Evolutionary conservation across 2,797 vertebrate species (phyloP), one percentile per base, ranked within the genome.

Genomic region (Peromyscus aztecus): DNA sequence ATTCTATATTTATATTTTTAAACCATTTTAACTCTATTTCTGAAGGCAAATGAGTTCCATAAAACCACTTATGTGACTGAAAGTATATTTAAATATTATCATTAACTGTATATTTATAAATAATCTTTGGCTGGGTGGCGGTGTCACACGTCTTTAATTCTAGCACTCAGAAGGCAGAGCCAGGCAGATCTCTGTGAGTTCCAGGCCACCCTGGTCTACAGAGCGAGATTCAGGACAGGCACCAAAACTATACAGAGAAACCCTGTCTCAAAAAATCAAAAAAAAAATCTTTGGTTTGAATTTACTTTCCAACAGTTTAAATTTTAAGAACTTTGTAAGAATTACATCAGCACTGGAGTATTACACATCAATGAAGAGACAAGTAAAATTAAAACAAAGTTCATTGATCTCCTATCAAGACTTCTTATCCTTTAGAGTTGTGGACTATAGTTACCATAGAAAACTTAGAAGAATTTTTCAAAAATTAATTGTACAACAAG

Each of bases 311-410:
- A 46, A 80, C 93, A 71, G 27, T 57, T 93, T 94, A 86, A 4
- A 73, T 89, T 69, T 94, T 78, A 89, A 77, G 80, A 92, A 86
- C 43, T 94, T 67, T 85, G 16, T 92, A 82, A 96, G 13, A 90
- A 90, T 96, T 76, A 43, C 67, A 14, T 92, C 85, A 90, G 63
- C 4, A 91, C 14, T 43, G 16, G 78, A 52, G 17, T 91, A 12
- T 82, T 91, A 90, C 13, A 27, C 21, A 19, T 91, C 69, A 37
- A 81, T 88, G n/a, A 76, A 43, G 24, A 92, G 76, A 12, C 23
- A 91, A 91, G 17, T 85, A 80, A 75, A 89, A 67, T 75, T 91
- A 89, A 88, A 94, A 10, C 13, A 65, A 86, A 80, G 23, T 21
- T 78, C 82, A 77, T 76, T 12, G 81, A 4, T 69, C 49, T 83